Conservation (phyloP, 2,113 vertebrate species). For the Lamprotornis superbus region DNA sequence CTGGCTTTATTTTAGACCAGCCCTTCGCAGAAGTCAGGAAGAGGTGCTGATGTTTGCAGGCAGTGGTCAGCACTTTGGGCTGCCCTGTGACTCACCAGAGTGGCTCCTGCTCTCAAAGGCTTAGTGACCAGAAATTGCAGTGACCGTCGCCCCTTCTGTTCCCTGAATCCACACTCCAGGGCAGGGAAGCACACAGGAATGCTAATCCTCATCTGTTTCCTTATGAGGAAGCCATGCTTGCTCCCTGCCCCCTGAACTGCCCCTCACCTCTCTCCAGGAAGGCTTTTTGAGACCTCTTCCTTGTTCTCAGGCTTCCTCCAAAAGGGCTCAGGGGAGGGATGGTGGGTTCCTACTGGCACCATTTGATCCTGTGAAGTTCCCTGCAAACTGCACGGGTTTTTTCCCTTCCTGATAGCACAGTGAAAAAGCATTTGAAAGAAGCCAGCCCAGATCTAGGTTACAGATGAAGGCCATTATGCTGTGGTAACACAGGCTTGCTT, state of each 20-base stretch:
- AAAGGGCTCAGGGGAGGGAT: neutral
- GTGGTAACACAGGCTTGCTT: neutral
- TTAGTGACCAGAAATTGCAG: neutral
- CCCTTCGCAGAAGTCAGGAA: neutral
- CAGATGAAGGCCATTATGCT: constrained; percentile 44
- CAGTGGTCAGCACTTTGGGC: neutral
- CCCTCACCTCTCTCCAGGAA: neutral
- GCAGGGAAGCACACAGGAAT: neutral
- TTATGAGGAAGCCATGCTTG: neutral
- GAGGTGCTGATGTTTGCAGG: neutral
- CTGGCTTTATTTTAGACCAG: neutral
- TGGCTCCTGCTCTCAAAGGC: neutral
- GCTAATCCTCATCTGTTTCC: neutral
- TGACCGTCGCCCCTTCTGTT: rapidly evolving
- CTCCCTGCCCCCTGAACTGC: neutral
- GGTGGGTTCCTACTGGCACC: neutral
- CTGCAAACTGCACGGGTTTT: rapidly evolving
- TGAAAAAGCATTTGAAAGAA: constrained; percentile 34
- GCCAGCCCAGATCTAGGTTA: constrained; percentile 48
- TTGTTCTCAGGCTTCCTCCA: neutral
- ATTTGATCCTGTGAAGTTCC: neutral
- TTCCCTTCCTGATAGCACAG: neutral
- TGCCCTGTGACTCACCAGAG: neutral
- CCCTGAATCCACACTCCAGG: neutral
- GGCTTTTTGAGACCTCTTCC: neutral